These are phyloP conservation scores for Megaustenia siamemsis DNA, from an alignment of 2,888 invertebrate species.

Conservation along the genomic window DNA sequence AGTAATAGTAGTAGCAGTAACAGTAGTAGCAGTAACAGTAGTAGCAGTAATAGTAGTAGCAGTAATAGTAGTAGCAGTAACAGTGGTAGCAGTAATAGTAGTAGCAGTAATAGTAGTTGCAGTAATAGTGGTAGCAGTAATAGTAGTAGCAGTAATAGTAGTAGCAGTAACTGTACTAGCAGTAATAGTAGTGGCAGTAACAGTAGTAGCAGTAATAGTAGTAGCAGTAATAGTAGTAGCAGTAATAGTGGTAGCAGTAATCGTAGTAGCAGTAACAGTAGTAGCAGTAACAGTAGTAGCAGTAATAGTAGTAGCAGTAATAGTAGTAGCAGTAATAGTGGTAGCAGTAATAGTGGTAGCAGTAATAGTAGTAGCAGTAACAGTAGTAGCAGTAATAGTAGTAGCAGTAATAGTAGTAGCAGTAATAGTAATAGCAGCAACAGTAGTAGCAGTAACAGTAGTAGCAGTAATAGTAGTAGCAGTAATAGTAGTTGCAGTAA, in stretches of 20 bases:
- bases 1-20: neutral
- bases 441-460: neutral
- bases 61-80: slow-evolving; percentile 29
- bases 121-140: too few relatives aligned
- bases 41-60: slow-evolving; percentile 27
- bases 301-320: too few relatives aligned
- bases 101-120: too few relatives aligned
- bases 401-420: neutral
- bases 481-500: too few relatives aligned
- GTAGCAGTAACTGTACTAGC: too few relatives aligned
- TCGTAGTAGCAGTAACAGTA: too few relatives aligned
- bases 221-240: neutral
- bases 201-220: neutral
- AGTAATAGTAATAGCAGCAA: neutral
- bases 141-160: slow-evolving; percentile 5
- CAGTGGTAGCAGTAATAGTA: slow-evolving; percentile 15
- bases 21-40: slow-evolving; percentile 1
- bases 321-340: too few relatives aligned
- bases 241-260: too few relatives aligned
- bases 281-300: too few relatives aligned
- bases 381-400: neutral
- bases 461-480: neutral
- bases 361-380: neutral
- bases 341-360: too few relatives aligned
- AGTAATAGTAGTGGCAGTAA: neutral